Conservation (phyloP, 2,113 vertebrate species). For the Halichoeres trimaculatus region DNA sequence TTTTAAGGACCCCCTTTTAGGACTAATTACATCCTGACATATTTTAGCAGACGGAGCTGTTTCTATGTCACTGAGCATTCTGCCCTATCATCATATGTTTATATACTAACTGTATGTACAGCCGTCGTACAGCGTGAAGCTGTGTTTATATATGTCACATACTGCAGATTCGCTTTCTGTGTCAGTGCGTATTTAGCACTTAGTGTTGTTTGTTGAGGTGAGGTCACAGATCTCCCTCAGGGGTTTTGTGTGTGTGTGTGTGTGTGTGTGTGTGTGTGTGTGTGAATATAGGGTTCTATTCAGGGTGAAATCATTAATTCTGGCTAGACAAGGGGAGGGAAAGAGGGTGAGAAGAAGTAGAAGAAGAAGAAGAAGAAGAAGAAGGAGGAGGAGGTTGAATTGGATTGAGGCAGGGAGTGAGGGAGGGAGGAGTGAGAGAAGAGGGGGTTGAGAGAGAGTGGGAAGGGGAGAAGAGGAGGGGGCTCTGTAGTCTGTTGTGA, state of each 20-base stretch:
- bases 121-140: not conserved
- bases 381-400: constrained; percentile 57
- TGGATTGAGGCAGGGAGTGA: constrained; percentile 21
- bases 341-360: constrained; percentile 44
- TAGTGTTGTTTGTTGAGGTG: constrained; percentile 58
- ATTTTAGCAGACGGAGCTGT: constrained; percentile 54
- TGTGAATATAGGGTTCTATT: constrained; percentile 66
- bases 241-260: constrained; percentile 42
- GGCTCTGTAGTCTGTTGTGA: constrained; percentile 59
- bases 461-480: constrained; percentile 15
- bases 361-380: constrained; percentile 57
- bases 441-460: not conserved
- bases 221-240: constrained; percentile 70
- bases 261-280: constrained; percentile 30
- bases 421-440: not conserved
- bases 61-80: constrained; percentile 58
- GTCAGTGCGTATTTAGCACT: constrained; percentile 68
- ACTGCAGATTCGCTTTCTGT: constrained; percentile 55
- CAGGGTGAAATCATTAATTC: constrained; percentile 75
- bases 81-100: constrained; percentile 19
- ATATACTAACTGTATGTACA: not conserved
- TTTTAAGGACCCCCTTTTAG: constrained; percentile 74
- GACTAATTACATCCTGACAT: constrained; percentile 74
- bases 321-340: constrained; percentile 54
- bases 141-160: not conserved